Percentiles rank a stretch among this genome's conserved stretches.
phyloP scores from a whole-genome alignment of 2,888 invertebrate genomes.

The Campoplex capitator region DNA sequence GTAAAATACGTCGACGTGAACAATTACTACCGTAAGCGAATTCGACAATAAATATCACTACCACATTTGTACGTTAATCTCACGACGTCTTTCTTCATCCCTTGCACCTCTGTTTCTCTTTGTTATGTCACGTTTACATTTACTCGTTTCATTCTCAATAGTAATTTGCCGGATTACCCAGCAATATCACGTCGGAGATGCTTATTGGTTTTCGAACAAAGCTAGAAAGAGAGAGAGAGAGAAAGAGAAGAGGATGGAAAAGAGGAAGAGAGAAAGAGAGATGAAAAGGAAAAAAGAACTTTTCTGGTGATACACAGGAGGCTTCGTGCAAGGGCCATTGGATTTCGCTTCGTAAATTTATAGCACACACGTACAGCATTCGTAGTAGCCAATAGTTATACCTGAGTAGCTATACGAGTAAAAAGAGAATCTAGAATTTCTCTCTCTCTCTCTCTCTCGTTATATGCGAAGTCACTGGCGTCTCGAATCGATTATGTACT shows the following conservation, averaged over 20 bases:
- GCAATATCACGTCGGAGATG: conserved; percentile 67
- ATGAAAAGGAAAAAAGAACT: conserved; percentile 38
- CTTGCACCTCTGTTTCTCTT: conserved; percentile 16
- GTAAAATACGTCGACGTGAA: conserved; percentile 31
- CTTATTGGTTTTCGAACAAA: conserved; percentile 69
- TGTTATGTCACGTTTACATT: conserved; percentile 54
- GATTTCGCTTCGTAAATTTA: conserved; percentile 62
- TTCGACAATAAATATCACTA: conserved; percentile 48
- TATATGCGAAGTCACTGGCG: conserved; percentile 63
- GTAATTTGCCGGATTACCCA: conserved; percentile 69
- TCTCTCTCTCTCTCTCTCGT: conserved; percentile 42
- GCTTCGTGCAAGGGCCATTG: conserved; percentile 61
- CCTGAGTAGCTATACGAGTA: conserved; percentile 28
- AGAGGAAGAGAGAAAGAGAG: not conserved
- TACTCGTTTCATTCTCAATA: conserved; percentile 61
- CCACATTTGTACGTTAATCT: conserved; percentile 57
- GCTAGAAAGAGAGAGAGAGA: conserved; percentile 26
- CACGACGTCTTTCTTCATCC: conserved; percentile 18
- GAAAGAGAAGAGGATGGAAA: conserved; percentile 20
- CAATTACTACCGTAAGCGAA: conserved; percentile 33
- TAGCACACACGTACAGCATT: conserved; percentile 56
- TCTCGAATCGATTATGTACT: conserved; percentile 65
- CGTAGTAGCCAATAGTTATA: conserved; percentile 45
- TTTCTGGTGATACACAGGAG: conserved; percentile 60
- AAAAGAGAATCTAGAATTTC: conserved; percentile 21